Conservation (phyloP, 2,113 vertebrate species). For the Odobenus rosmarus region DNA sequence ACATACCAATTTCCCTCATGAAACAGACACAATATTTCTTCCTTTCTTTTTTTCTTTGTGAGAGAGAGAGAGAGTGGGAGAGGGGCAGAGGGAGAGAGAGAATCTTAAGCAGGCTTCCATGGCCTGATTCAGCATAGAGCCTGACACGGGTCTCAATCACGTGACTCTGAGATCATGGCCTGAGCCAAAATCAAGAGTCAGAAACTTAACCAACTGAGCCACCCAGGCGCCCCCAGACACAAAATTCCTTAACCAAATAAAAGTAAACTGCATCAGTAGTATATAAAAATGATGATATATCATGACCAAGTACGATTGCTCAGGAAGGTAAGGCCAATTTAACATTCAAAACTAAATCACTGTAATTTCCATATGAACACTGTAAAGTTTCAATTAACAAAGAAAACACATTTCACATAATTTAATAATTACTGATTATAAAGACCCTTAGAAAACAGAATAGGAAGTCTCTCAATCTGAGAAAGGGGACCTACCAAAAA, state of each 20-base stretch:
- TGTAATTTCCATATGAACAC: background rate
- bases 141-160: background rate
- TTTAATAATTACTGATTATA: background rate
- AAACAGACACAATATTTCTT: background rate
- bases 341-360: background rate
- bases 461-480: background rate
- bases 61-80: background rate
- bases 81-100: background rate
- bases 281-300: background rate
- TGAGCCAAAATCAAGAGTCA: background rate
- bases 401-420: background rate
- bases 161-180: background rate
- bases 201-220: background rate
- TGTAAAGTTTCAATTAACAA: background rate
- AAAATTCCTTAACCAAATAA: background rate
- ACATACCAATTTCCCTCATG: background rate
- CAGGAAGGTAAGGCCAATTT: background rate
- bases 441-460: background rate
- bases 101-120: background rate
- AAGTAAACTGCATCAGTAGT: background rate
- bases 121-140: background rate
- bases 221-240: background rate
- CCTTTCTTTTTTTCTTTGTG: background rate
- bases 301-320: background rate
- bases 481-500: background rate